Evolutionary conservation across 1,140 invertebrate species (phyloP).

Genomic region (Ostrea denselamellosa): DNA sequence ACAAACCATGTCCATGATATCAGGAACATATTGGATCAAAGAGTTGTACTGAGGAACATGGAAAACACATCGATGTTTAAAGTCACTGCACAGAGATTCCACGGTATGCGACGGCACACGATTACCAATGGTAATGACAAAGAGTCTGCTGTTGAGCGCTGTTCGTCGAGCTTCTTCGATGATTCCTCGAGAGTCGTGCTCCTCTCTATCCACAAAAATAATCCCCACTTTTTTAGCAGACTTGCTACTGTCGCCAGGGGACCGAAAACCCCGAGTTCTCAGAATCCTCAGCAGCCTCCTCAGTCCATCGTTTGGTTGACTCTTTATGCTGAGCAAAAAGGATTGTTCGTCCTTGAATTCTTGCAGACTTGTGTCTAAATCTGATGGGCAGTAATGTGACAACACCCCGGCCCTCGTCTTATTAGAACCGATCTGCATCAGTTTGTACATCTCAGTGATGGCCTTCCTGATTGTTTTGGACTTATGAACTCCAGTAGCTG

Average conservation of each 20-base stretch:
- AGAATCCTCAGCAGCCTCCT: slow-evolving; percentile 56
- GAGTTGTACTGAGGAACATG: slow-evolving; percentile 20
- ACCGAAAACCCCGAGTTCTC: slow-evolving; percentile 13
- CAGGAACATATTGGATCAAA: slow-evolving; percentile 1
- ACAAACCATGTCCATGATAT: slow-evolving; percentile 38
- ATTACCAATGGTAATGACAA: slow-evolving; percentile 25
- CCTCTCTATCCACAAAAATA: slow-evolving; percentile 54
- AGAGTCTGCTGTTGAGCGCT: neutral
- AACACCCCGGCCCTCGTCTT: slow-evolving; percentile 58
- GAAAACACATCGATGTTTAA: slow-evolving; percentile 16
- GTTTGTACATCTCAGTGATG: slow-evolving; percentile 53
- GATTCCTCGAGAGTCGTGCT: slow-evolving; percentile 23
- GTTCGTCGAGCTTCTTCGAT: slow-evolving; percentile 14
- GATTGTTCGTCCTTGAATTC: slow-evolving; percentile 46
- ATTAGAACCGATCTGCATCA: slow-evolving; percentile 58
- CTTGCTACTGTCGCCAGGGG: slow-evolving; percentile 25
- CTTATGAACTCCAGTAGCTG: slow-evolving; percentile 49
- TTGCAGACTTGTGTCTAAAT: slow-evolving; percentile 61
- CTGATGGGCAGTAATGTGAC: slow-evolving; percentile 57
- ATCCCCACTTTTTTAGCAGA: slow-evolving; percentile 55
- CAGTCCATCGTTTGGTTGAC: slow-evolving; percentile 42
- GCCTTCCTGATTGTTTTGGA: slow-evolving; percentile 55
- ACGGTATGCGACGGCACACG: neutral
- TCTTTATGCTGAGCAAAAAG: slow-evolving; percentile 36
- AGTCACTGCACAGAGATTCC: slow-evolving; percentile 13